phyloP scores from a whole-genome alignment of 1,140 invertebrate genomes.

The Callitettix versicolor region DNA sequence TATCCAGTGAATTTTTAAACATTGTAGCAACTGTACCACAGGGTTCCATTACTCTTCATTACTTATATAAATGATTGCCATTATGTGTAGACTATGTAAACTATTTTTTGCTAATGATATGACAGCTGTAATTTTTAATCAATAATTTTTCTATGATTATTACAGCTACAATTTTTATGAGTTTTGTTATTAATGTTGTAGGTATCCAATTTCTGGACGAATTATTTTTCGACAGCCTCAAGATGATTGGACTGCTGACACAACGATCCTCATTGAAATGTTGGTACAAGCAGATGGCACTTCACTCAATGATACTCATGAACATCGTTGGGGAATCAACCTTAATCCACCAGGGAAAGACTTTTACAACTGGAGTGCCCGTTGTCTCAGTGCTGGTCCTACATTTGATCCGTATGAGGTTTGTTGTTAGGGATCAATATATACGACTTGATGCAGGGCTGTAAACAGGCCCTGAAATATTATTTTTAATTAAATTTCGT shows the following conservation, averaged over 20 bases:
- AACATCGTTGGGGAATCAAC: slow-evolving; percentile 50
- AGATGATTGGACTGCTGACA: slow-evolving; percentile 71
- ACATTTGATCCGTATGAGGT: slow-evolving; percentile 75
- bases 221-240: slow-evolving; percentile 74
- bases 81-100: too few relatives aligned
- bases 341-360: slow-evolving; percentile 57
- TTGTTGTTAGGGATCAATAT: slow-evolving; percentile 20
- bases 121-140: too few relatives aligned
- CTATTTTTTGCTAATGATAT: too few relatives aligned
- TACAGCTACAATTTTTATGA: too few relatives aligned
- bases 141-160: too few relatives aligned
- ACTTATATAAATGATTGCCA: too few relatives aligned
- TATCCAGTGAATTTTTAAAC: too few relatives aligned
- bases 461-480: neutral
- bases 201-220: slow-evolving; percentile 77
- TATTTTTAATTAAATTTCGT: neutral
- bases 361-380: slow-evolving; percentile 79
- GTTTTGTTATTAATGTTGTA: too few relatives aligned
- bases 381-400: slow-evolving; percentile 70
- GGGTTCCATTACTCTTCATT: too few relatives aligned
- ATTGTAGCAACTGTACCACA: too few relatives aligned
- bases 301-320: slow-evolving; percentile 60
- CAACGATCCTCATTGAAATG: slow-evolving; percentile 49
- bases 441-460: too few relatives aligned
- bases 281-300: slow-evolving; percentile 81